Percentiles rank a stretch among this genome's conserved stretches.
Evolutionary conservation across 2,797 vertebrate species (phyloP).

Genomic region (Malurus leucopterus): DNA sequence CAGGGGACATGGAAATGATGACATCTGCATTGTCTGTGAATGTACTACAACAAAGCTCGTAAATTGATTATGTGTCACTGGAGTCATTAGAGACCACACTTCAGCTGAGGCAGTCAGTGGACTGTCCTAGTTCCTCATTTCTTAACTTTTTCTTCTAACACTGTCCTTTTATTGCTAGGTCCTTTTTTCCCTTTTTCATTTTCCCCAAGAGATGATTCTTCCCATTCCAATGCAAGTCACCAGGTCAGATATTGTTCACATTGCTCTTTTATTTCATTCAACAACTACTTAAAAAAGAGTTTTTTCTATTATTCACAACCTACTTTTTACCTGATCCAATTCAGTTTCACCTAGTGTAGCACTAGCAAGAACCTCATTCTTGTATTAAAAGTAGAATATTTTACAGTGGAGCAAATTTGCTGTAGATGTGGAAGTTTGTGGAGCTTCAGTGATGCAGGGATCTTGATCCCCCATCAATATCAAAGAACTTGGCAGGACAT

Average conservation of each 20-base stretch:
- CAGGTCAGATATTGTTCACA: not conserved
- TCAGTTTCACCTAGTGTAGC: not conserved
- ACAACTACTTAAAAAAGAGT: not conserved
- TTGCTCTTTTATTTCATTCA: not conserved
- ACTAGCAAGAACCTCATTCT: not conserved
- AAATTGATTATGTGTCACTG: constrained; percentile 17
- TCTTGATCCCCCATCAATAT: not conserved
- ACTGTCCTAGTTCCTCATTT: not conserved
- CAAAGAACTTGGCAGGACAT: not conserved
- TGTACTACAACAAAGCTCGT: not conserved
- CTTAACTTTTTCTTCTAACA: not conserved
- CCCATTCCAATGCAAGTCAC: not conserved
- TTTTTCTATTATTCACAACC: not conserved
- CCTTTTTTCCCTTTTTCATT: not conserved
- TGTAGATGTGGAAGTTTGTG: not conserved
- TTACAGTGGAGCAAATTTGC: not conserved
- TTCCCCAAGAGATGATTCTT: not conserved
- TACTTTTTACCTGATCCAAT: not conserved
- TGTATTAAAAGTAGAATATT: not conserved
- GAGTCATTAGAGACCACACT: not conserved
- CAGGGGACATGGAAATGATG: not conserved
- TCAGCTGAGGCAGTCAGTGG: not conserved
- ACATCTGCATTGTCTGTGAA: not conserved
- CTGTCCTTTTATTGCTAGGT: not conserved
- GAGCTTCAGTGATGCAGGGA: not conserved